Evolutionary conservation across 2,113 vertebrate genomes (phyloP), one percentile per base, ranked within the genome.

Genomic region (Sisor rabdophorus): DNA sequence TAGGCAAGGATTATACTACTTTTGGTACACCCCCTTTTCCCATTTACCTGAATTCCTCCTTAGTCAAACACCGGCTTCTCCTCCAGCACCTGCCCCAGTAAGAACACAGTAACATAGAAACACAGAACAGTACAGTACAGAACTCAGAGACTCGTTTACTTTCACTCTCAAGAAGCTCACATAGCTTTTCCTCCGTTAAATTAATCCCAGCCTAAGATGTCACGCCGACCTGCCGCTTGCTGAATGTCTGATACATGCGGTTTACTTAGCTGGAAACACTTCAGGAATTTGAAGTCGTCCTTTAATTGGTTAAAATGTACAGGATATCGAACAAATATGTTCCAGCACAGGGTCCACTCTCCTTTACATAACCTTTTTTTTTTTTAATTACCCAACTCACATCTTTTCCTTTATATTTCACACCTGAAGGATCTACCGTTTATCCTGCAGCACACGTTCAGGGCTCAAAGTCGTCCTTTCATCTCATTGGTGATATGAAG

Each of bases 381-480:
- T 17, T 48, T 75, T 55, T 75, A 75, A 75, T 75, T 75, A 75
- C 50, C 2, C 26, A 44, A 22, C 50, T 15, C 12, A 53, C 24
- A 61, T 50, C 50, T 28, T 55, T 36, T 30, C 16, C 1, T 64
- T 40, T 15, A n/a, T 55, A 9, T 63, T 65, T 65, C 28, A 61
- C 48, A 50, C 60, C 26, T 54, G 30, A 58, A 65, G 50, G 60
- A 53, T 26, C 15, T 40, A 17, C n/a, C 24, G 15, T 20, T 36
- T 60, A 2, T 64, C 26, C 11, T 52, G 61, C 15, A 17, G 16
- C 30, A 65, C 60, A 65, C 73, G 16, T 55, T 44, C 13, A 28
- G 28, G 73, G 53, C 60, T 32, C 44, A 13, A 48, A 13, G 48
- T 48, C 73, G 12, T 55, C 16, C n/a, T 44, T 63, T 44, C 12